These are phyloP conservation scores for Hycleus phaleratus DNA, from an alignment of 1,140 invertebrate species.

Conservation along the genomic window DNA sequence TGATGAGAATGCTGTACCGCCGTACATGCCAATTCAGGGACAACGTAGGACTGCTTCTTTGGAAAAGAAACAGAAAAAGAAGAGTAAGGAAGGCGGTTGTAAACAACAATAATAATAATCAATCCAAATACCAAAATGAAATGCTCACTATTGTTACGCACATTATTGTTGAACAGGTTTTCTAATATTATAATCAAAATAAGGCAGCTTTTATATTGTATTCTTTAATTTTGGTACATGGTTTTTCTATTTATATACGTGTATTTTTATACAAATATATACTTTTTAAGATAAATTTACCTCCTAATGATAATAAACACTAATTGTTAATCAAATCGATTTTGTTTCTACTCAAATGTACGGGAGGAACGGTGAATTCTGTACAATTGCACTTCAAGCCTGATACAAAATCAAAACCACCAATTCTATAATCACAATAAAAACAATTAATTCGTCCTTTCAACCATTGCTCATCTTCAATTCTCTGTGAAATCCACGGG, in stretches of 20 bases:
- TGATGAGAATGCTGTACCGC: constrained; percentile 51
- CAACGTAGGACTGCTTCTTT: constrained; percentile 54
- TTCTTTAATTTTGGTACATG: constrained; percentile 42
- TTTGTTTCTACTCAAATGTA: constrained; percentile 42
- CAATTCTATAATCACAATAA: constrained; percentile 41
- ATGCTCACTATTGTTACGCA: constrained; percentile 3
- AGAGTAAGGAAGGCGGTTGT: constrained; percentile 36
- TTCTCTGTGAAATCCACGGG: constrained; percentile 21
- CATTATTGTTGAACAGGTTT: not conserved
- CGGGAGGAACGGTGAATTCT: constrained; percentile 36
- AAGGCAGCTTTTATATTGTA: not conserved
- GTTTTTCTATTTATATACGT: constrained; percentile 12
- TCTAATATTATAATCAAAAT: not conserved
- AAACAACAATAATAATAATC: constrained; percentile 35
- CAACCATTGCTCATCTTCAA: constrained; percentile 37
- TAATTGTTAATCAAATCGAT: constrained; percentile 29
- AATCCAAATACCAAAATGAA: constrained; percentile 12
- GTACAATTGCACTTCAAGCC: constrained; percentile 42
- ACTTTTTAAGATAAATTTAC: constrained; percentile 2
- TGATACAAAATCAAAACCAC: constrained; percentile 46
- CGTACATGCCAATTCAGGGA: constrained; percentile 74
- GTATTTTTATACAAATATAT: constrained; percentile 4
- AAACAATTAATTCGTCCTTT: constrained; percentile 46
- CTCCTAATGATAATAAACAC: not conserved
- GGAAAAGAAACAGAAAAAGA: constrained; percentile 47